Conservation (phyloP, 2,113 vertebrate genomes). For the Daubentonia madagascariensis region DNA sequence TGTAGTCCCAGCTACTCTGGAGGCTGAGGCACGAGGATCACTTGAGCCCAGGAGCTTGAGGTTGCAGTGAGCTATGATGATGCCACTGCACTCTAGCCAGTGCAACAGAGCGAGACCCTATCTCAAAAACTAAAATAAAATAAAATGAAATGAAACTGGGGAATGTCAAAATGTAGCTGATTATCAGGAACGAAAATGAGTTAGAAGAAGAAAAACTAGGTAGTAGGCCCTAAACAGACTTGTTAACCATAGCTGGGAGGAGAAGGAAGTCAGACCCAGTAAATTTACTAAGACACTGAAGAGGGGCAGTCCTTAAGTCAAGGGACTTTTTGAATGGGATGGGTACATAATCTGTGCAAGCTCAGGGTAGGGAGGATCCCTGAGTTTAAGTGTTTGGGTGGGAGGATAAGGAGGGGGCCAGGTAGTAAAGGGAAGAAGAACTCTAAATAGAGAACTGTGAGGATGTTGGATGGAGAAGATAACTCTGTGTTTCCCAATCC, state of each 20-base stretch:
- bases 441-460: background rate
- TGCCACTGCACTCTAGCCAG: background rate
- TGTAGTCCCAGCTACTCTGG: background rate
- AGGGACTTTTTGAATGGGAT: background rate
- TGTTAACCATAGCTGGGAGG: background rate
- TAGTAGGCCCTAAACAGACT: background rate
- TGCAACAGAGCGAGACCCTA: background rate
- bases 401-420: too few relatives aligned
- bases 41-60: background rate
- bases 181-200: constrained; percentile 7
- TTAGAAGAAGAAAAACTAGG: background rate
- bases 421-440: background rate
- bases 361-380: background rate
- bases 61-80: background rate
- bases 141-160: background rate
- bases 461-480: background rate
- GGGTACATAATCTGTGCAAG: background rate
- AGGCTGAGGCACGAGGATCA: background rate
- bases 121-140: background rate
- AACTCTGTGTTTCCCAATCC: constrained; percentile 55
- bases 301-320: background rate
- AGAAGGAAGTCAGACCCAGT: background rate
- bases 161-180: constrained; percentile 4
- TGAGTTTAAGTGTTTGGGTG: background rate
- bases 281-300: background rate